Evolutionary conservation across 2,797 vertebrate species (phyloP).

Genomic region (Octomys mimax): DNA sequence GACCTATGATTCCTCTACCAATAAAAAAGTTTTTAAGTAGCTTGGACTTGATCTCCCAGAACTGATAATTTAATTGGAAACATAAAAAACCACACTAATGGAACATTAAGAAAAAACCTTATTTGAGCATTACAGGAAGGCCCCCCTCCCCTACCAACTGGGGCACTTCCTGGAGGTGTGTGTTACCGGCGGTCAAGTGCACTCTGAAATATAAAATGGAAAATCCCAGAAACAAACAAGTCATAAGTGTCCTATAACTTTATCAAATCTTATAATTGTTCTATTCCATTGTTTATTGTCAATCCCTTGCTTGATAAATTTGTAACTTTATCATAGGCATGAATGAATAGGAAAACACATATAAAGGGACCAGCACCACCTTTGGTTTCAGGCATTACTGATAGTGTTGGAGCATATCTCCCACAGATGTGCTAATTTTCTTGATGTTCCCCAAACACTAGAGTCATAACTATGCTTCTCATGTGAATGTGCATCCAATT

Average conservation of each 20-base stretch:
- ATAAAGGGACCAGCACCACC: background rate
- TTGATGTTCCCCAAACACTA: background rate
- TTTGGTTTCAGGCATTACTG: background rate
- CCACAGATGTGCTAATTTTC: background rate
- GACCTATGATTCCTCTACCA: conserved; percentile 21
- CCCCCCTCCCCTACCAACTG: background rate
- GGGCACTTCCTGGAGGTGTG: background rate
- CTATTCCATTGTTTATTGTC: background rate
- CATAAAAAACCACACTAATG: conserved; percentile 57
- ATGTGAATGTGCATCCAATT: background rate
- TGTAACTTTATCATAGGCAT: background rate
- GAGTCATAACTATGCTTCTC: background rate
- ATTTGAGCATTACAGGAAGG: background rate
- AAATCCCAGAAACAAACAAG: background rate
- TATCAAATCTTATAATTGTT: background rate
- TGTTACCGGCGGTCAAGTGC: background rate
- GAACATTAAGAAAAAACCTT: conserved; percentile 49
- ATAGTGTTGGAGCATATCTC: background rate
- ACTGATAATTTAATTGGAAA: conserved; percentile 58
- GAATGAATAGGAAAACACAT: background rate
- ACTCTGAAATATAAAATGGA: background rate
- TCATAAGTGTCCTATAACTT: background rate
- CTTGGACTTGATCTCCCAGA: conserved; percentile 50
- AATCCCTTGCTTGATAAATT: background rate
- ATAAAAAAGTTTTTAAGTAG: conserved; percentile 52